Base-by-base conservation (phyloP, 2,797 vertebrate species). In the Crax fasciolata region DNA sequence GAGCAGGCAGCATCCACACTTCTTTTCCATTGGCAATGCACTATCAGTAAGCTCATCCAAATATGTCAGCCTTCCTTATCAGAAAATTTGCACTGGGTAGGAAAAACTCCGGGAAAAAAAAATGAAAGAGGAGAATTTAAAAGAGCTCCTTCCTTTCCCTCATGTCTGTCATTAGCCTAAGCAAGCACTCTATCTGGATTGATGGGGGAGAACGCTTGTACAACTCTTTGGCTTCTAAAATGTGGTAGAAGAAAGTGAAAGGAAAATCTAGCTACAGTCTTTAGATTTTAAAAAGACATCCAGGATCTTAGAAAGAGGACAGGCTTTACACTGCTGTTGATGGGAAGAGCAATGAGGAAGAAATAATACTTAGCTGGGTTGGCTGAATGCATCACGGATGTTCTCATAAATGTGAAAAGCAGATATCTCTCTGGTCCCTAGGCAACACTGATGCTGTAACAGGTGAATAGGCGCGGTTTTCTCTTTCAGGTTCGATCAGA, bases 391-490 rank as follows among this genome's bases (percentile, higher is more conserved):
- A 57, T 65, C 20, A 5, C 63, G 39, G 75, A 76, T 15, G 17
- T 28, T n/a, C 41, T 94, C 89, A 77, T 79, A 14, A 91, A 88
- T 78, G 79, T 86, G 87, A 88, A 86, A 93, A 84, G 83, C 87
- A 87, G 84, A 6, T 39, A 11, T 35, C 35, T 74, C 21, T n/a
- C 62, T 66, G 62, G 51, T 89, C 87, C 89, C 82, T 30, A 62
- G 73, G 84, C 84, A 90, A 44, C 6, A 1, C 27, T 30, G 83
- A 5, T 38, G 48, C 32, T 85, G 52, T 25, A 38, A 35, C 59
- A 43, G 79, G 61, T 74, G 84, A 68, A 66, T 5, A 17, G 84
- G 52, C 32, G 68, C 0, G 75, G 79, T 6, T 59, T 87, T 58
- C 68, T 91, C 84, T 77, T 76, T 24, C 76, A 84, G 66, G 28